A percentile compares a stretch with the other conserved stretches of the same genome.
Conservation (phyloP, 2,113 vertebrate species). For the Cygnus buccinator region DNA sequence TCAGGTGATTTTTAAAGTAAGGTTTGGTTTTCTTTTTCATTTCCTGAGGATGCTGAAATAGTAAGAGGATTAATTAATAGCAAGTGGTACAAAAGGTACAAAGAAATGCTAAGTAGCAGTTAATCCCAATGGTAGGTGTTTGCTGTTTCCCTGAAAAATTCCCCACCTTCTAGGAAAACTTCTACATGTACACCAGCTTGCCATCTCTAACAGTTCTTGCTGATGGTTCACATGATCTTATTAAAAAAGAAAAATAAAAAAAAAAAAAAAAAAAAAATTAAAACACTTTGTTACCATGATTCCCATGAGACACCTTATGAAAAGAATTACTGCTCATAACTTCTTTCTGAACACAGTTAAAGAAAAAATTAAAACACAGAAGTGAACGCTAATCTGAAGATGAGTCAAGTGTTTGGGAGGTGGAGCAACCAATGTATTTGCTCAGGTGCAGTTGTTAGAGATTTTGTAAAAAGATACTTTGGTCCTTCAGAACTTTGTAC, state of each 20-base stretch:
- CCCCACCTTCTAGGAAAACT: not conserved
- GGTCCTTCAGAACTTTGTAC: not conserved
- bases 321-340: not conserved
- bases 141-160: not conserved
- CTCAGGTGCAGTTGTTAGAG: not conserved
- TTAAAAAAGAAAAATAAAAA: not conserved
- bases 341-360: not conserved
- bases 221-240: accelerated
- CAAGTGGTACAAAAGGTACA: not conserved
- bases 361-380: not conserved
- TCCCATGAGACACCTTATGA: not conserved
- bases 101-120: not conserved
- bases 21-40: not conserved
- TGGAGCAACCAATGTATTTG: not conserved
- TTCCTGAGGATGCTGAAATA: not conserved
- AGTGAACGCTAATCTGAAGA: not conserved
- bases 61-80: not conserved
- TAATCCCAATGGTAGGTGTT: not conserved
- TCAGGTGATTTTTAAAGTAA: not conserved
- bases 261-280: not conserved
- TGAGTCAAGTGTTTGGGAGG: not conserved
- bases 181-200: not conserved
- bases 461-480: not conserved
- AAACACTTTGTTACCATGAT: not conserved
- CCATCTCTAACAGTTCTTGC: not conserved